phyloP scores from a whole-genome alignment of 2,797 vertebrate genomes.

The Holocentrus rufus region DNA sequence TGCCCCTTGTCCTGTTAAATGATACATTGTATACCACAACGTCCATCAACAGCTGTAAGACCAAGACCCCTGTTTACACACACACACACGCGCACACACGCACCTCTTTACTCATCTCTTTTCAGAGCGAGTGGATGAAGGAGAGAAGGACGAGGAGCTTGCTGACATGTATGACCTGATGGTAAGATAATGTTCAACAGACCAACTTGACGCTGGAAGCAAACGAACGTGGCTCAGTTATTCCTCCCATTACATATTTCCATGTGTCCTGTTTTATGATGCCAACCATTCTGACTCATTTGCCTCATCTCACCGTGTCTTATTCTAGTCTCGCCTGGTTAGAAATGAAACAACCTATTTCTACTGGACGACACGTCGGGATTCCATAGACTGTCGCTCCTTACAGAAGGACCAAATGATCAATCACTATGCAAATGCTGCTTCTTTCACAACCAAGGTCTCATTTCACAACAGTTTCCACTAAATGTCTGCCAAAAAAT shows the following conservation, averaged over 20 bases:
- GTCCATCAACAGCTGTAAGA: constrained; percentile 3
- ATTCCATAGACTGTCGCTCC: constrained; percentile 74
- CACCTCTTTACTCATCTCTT: constrained; percentile 36
- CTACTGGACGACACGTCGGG: constrained; percentile 86
- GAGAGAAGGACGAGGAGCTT: constrained; percentile 72
- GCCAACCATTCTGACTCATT: not conserved
- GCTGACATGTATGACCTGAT: constrained; percentile 83
- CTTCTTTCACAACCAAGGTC: constrained; percentile 92
- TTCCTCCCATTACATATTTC: not conserved
- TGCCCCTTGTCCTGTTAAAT: constrained; percentile 31
- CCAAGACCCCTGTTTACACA: constrained; percentile 28
- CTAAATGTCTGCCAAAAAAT: not conserved
- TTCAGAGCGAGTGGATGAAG: constrained; percentile 76
- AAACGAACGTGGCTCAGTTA: not conserved
- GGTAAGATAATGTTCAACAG: constrained; percentile 77
- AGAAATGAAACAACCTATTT: constrained; percentile 86
- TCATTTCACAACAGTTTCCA: not conserved
- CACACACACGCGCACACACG: constrained; percentile 1
- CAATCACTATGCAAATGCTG: constrained; percentile 87
- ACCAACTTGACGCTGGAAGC: constrained; percentile 4
- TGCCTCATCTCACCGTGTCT: not conserved
- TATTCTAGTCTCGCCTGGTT: constrained; percentile 85
- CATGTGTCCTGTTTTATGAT: not conserved
- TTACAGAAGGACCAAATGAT: constrained; percentile 86
- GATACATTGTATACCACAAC: constrained; percentile 31